A percentile compares a stretch with the other conserved stretches of the same genome.
phyloP scores from a whole-genome alignment of 2,113 vertebrate species.

The Actenoides lindsayi region DNA sequence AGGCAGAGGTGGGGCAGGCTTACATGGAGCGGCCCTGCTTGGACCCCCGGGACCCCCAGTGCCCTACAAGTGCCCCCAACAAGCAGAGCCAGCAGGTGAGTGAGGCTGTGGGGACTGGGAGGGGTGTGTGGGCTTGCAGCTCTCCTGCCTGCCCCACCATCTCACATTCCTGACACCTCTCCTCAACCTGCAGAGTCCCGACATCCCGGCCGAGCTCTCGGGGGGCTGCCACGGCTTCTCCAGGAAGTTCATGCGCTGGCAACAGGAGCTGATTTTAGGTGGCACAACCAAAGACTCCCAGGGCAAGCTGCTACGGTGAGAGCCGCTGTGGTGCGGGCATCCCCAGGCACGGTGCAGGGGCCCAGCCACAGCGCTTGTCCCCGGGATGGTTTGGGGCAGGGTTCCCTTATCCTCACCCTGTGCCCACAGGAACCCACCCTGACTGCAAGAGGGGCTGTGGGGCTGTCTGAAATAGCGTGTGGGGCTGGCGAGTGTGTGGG shows the following conservation, averaged over 20 bases:
- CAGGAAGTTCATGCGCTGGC: slow-evolving; percentile 98
- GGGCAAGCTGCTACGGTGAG: slow-evolving; percentile 89
- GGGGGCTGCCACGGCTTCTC: slow-evolving; percentile 97
- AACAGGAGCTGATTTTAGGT: slow-evolving; percentile 95
- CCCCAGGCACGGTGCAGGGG: background rate
- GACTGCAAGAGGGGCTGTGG: background rate
- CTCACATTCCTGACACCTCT: background rate
- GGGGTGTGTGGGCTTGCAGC: background rate
- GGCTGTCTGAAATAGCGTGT: background rate
- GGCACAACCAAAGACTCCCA: slow-evolving; percentile 85
- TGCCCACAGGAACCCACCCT: background rate
- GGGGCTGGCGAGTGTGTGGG: background rate
- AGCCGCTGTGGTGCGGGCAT: accelerated
- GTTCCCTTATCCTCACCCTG: background rate
- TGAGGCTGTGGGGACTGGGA: background rate
- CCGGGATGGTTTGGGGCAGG: background rate
- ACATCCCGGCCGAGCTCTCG: slow-evolving; percentile 83
- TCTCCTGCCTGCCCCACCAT: background rate
- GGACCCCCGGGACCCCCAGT: slow-evolving; percentile 87
- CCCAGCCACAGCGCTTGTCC: background rate
- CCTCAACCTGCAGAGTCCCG: slow-evolving; percentile 77
- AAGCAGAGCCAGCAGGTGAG: slow-evolving; percentile 80
- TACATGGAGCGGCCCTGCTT: slow-evolving; percentile 96
- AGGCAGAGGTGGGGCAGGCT: slow-evolving; percentile 96
- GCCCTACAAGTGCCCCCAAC: slow-evolving; percentile 92